Evolutionary conservation across 2,113 vertebrate genomes (phyloP).

Genomic region (Myotis davidii): DNA sequence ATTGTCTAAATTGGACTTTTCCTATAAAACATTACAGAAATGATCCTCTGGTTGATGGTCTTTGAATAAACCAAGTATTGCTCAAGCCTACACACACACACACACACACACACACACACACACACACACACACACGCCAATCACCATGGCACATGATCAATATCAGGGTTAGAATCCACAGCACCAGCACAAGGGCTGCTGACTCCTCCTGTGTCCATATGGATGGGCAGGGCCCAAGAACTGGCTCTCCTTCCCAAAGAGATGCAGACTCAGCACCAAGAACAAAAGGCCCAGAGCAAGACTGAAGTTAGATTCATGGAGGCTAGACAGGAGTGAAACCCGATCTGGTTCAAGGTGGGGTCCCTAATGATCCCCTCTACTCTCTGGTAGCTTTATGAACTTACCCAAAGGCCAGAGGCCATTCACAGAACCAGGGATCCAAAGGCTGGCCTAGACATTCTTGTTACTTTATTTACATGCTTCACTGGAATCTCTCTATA

Average conservation of each 20-base stretch:
- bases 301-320: background rate
- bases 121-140: background rate
- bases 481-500: background rate
- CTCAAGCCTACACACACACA: background rate
- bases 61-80: background rate
- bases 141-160: background rate
- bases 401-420: background rate
- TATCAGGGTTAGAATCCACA: background rate
- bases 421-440: background rate
- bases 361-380: background rate
- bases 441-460: background rate
- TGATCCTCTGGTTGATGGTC: background rate
- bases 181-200: background rate
- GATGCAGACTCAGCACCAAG: background rate
- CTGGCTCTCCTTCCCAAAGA: background rate
- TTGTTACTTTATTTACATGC: background rate
- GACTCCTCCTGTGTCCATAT: too few relatives aligned
- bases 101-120: background rate
- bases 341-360: background rate
- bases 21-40: background rate
- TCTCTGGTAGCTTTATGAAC: background rate
- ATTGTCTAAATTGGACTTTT: background rate
- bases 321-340: background rate
- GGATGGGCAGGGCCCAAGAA: background rate
- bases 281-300: background rate